Base-by-base conservation (phyloP, 2,113 vertebrate species). In the Ia io region DNA sequence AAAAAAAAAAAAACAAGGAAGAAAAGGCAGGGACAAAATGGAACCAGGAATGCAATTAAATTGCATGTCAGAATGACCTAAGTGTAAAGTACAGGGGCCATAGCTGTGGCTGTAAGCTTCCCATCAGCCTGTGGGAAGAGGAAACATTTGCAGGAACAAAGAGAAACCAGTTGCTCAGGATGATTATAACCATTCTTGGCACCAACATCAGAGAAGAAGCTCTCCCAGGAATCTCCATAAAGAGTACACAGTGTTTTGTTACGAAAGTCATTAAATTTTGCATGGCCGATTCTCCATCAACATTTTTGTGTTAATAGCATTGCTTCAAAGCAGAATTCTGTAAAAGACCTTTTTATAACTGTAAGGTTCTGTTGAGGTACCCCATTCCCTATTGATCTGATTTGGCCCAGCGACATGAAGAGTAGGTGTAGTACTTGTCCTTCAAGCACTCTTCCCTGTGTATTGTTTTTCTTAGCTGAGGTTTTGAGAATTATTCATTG, bases 191-290 rank as follows among this genome's bases (percentile, higher is more conserved):
- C 87, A 49, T 69, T 94, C 61, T 94, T 88, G 93, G 53, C 73
- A 95, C 37, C 70, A 74, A 22, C 47, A 89, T 83, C 84, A 65
- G 83, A 69, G 5, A 37, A 69, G 67, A 37, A 9, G 76, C 82
- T 89, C 84, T 87, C 84, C 59, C 63, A 83, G 78, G 49, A 93
- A 69, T 77, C 65, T 25, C 67, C 28, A 32, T 23, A 49, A 87
- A 90, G 53, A 82, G 17, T 74, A 89, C 59, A 89, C 44, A 51
- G 42, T 61, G 59, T 83, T 97, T 91, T 93, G 70, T 90, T 91
- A 84, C 42, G 25, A 91, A 71, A 91, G 53, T 71, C 44, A 82
- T 63, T n/a, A 91, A 35, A 30, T 78, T 80, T 87, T 89, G 17
- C 47, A 47, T 56, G 37, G 10, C 71, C 30, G 16, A 69, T 71